phyloP scores from a whole-genome alignment of 2,113 vertebrate species.

The Gnathonemus echidnorhynchus region DNA sequence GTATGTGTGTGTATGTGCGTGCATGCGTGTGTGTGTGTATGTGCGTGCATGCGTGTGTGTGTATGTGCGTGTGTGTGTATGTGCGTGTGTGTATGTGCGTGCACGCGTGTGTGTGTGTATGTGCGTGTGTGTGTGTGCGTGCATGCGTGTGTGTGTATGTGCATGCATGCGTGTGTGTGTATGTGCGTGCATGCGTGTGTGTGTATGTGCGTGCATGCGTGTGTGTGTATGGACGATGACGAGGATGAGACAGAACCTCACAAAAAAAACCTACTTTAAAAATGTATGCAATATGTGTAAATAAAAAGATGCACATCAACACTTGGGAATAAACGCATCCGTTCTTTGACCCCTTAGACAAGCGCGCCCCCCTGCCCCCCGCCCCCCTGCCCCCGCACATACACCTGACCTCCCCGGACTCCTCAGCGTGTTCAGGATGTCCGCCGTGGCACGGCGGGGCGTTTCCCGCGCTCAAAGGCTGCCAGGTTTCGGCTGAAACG shows the following conservation, averaged over 20 bases:
- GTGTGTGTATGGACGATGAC: background rate
- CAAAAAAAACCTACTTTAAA: background rate
- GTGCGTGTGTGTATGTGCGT: background rate
- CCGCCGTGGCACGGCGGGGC: background rate
- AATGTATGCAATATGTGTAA: background rate
- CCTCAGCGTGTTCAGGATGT: background rate
- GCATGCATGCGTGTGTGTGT: background rate
- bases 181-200: too few relatives aligned
- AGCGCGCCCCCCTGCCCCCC: background rate
- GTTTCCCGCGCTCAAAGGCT: background rate
- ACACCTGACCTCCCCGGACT: background rate
- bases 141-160: background rate
- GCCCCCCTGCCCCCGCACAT: background rate
- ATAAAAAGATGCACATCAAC: background rate
- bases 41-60: background rate
- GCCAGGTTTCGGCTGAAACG: background rate
- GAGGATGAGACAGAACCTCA: background rate
- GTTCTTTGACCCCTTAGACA: background rate
- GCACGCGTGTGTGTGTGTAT: background rate
- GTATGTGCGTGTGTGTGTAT: background rate
- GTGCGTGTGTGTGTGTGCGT: too few relatives aligned
- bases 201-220: background rate
- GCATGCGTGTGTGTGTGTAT: background rate
- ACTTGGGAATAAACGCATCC: background rate
- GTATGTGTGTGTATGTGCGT: too few relatives aligned